Percentiles rank a stretch among this genome's conserved stretches.
These are phyloP conservation scores for Neolamprologus variostigma DNA, from an alignment of 2,113 vertebrate species.

Conservation along the genomic window DNA sequence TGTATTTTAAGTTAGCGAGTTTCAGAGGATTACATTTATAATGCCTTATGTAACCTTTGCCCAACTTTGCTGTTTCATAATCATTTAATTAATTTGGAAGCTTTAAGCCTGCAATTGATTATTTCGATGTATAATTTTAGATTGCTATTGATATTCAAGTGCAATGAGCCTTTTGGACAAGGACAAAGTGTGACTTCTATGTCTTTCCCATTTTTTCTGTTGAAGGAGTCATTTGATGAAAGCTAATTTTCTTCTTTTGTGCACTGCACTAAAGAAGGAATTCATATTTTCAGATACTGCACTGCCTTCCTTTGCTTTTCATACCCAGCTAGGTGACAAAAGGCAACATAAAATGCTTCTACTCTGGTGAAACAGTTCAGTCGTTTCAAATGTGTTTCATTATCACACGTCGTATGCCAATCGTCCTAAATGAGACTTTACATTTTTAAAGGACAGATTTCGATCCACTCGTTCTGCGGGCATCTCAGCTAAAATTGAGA, in stretches of 20 bases:
- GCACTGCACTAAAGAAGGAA: neutral
- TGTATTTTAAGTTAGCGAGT: neutral
- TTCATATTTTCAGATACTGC: neutral
- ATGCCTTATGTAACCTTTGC: neutral
- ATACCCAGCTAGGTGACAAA: neutral
- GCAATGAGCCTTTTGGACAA: neutral
- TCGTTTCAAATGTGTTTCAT: neutral
- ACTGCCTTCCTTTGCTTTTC: neutral
- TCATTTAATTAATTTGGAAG: neutral
- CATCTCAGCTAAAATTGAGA: neutral
- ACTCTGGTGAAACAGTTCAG: neutral
- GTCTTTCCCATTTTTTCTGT: neutral
- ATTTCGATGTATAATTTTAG: neutral
- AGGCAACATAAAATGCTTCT: neutral
- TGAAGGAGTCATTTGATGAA: neutral
- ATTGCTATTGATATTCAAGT: neutral
- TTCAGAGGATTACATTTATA: neutral
- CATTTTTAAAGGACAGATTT: neutral
- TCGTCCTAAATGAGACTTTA: neutral
- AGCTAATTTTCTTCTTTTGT: neutral
- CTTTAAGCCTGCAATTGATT: neutral
- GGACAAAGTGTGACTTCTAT: neutral
- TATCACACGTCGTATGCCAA: neutral
- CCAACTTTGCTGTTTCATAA: neutral
- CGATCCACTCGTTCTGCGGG: neutral